Evolutionary conservation across 2,888 invertebrate species (phyloP).

Genomic region (Epistrophe grossulariae): DNA sequence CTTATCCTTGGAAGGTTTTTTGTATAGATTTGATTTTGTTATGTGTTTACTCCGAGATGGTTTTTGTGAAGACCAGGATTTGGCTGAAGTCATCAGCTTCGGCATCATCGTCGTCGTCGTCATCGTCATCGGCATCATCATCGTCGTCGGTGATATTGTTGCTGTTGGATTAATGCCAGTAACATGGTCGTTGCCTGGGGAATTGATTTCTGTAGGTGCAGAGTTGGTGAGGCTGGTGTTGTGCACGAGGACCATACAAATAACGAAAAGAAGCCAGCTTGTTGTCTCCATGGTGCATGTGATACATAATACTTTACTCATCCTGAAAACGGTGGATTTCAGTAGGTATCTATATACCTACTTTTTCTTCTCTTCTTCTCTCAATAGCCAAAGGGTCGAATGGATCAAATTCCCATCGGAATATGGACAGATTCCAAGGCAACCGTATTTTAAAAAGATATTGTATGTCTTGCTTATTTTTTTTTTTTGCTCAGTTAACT

Average conservation of each 20-base stretch:
- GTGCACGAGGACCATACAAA: constrained; percentile 52
- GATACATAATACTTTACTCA: constrained; percentile 32
- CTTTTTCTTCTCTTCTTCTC: not conserved
- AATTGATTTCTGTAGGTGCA: constrained; percentile 59
- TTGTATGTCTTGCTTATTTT: constrained; percentile 12
- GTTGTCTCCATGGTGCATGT: constrained; percentile 54
- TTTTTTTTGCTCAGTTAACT: constrained; percentile 63
- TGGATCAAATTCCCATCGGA: constrained; percentile 69
- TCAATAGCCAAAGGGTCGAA: constrained; percentile 38
- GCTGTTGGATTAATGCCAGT: constrained; percentile 52
- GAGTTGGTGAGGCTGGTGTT: constrained; percentile 14
- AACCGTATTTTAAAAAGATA: constrained; percentile 9
- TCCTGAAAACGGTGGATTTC: constrained; percentile 20
- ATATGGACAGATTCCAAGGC: constrained; percentile 20
- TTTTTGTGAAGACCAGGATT: constrained; percentile 59
- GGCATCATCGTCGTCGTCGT: not conserved
- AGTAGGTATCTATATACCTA: too few relatives aligned
- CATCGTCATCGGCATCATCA: not conserved
- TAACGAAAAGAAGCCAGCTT: constrained; percentile 41
- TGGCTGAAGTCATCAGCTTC: constrained; percentile 5
- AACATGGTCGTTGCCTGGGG: constrained; percentile 22
- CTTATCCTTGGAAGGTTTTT: constrained; percentile 65
- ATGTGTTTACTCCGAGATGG: constrained; percentile 65
- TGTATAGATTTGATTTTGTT: constrained; percentile 57
- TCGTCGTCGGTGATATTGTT: constrained; percentile 33